Conservation (phyloP, 2,888 invertebrate genomes). For the Drosophila dives region DNA sequence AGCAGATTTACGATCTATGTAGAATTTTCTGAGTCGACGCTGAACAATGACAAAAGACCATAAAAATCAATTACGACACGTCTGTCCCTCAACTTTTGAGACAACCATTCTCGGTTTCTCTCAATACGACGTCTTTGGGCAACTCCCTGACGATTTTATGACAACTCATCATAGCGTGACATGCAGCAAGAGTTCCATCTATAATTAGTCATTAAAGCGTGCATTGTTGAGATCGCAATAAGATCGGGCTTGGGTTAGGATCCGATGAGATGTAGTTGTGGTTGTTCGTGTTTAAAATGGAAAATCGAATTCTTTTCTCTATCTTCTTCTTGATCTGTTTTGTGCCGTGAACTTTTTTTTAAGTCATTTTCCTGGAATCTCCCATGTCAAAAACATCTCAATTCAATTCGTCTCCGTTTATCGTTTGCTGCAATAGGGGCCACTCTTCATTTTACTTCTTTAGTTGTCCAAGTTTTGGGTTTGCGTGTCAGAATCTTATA, state of each 20-base stretch:
- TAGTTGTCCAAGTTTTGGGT: constrained; percentile 8
- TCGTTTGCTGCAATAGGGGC: constrained; percentile 57
- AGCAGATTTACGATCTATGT: constrained; percentile 70
- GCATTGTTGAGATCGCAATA: constrained; percentile 70
- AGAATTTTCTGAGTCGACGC: constrained; percentile 43
- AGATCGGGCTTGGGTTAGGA: constrained; percentile 32
- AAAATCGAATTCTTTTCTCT: constrained; percentile 40
- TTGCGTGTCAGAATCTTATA: constrained; percentile 29
- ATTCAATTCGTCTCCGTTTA: constrained; percentile 39
- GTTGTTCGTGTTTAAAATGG: constrained; percentile 34
- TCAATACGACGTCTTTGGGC: constrained; percentile 7
- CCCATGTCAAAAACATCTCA: constrained; percentile 15
- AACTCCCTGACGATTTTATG: constrained; percentile 76
- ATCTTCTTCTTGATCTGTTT: constrained; percentile 27
- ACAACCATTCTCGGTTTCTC: constrained; percentile 3
- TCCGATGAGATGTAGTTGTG: constrained; percentile 11
- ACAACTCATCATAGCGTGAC: constrained; percentile 82
- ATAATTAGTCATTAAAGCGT: constrained; percentile 83
- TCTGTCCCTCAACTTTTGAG: constrained; percentile 73
- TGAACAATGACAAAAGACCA: constrained; percentile 71
- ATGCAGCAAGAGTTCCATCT: constrained; percentile 63
- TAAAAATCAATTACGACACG: constrained; percentile 81
- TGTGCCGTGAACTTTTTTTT: constrained; percentile 33
- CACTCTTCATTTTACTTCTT: background rate
- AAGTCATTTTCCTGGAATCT: constrained; percentile 56